phyloP scores from a whole-genome alignment of 2,113 vertebrate genomes.

The Phrynocephalus versicolor region DNA sequence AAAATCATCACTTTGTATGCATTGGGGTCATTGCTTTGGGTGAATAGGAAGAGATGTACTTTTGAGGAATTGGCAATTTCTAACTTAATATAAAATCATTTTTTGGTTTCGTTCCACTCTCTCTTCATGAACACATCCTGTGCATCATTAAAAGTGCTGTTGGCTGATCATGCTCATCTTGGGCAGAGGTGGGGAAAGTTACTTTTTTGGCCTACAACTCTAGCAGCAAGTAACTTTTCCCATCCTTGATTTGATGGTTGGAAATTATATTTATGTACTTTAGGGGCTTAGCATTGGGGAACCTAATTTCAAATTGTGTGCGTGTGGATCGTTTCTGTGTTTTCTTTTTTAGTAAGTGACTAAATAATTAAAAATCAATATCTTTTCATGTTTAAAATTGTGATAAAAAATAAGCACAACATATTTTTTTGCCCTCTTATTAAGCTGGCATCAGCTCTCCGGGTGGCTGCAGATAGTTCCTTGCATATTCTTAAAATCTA shows the following conservation, averaged over 20 bases:
- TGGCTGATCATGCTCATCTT: background rate
- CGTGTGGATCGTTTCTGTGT: conserved; percentile 1
- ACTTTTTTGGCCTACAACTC: no score
- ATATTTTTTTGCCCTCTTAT: conserved; percentile 48
- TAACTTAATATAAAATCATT: no score
- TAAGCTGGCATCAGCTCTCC: conserved; percentile 3
- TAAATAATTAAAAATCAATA: conserved; percentile 44
- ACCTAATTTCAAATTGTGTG: background rate
- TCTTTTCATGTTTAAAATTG: conserved; percentile 35
- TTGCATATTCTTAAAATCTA: background rate
- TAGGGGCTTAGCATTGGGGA: conserved; percentile 4
- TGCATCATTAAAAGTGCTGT: background rate
- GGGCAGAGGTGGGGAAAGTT: background rate
- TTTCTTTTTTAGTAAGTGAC: conserved; percentile 32
- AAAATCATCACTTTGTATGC: no score
- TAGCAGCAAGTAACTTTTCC: no score
- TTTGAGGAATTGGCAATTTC: no score
- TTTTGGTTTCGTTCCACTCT: no score
- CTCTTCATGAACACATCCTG: no score
- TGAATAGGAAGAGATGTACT: no score
- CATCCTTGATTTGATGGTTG: no score
- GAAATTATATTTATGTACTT: background rate
- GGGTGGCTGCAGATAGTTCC: conserved; percentile 20
- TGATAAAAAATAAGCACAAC: conserved; percentile 55
- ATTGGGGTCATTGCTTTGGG: no score